Base-by-base conservation (phyloP, 2,113 vertebrate genomes). In the Chloebia gouldiae region DNA sequence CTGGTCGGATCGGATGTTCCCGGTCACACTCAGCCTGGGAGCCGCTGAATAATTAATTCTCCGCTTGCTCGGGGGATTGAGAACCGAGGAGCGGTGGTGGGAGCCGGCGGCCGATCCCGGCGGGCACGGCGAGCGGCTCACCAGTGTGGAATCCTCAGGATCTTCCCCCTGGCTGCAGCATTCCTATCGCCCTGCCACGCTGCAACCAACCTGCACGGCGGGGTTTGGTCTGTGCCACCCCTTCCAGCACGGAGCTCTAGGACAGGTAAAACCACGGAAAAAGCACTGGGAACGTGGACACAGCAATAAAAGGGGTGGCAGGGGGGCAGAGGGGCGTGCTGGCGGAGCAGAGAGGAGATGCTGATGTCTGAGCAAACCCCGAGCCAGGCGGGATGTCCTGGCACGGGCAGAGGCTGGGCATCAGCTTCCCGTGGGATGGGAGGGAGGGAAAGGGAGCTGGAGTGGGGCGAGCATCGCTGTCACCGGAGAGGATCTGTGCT, bases 361-460 rank as follows among this genome's bases (percentile, higher is more conserved):
- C 40, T 12, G 68, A 27, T 15, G 16, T 9, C 37, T 3, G 1
- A n/a, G n/a, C 13, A 60, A 70, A 23, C 2, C 9, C 51, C 10
- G 0, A 5, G 79, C 44, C 44, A 50, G 45, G 23, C 8, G 23
- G 53, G 20, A 11, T 53, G 66, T 11, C 60, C 65, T 4, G 22
- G 60, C 49, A 63, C 0, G 1, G 51, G 45, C 31, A 49, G 47
- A 35, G 31, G 15, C 15, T 49, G 51, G 33, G 44, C 5, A 30
- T 0, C 0, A 63, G 15, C 6, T 50, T 77, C 49, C 59, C 1
- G 0, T 15, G 80, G 60, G 63, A 60, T 1, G 2, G 8, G n/a
- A 2, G 6, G 33, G 66, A 82, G 56, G 37, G 25, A 37, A 61
- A 37, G 17, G 49, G 64, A 68, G 59, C 30, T 1, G 27, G 54